Percentiles rank a stretch among this genome's conserved stretches.
Conservation (phyloP, 35 echinoderm and acorn worm genomes). For the Stichopus chloronotus region DNA sequence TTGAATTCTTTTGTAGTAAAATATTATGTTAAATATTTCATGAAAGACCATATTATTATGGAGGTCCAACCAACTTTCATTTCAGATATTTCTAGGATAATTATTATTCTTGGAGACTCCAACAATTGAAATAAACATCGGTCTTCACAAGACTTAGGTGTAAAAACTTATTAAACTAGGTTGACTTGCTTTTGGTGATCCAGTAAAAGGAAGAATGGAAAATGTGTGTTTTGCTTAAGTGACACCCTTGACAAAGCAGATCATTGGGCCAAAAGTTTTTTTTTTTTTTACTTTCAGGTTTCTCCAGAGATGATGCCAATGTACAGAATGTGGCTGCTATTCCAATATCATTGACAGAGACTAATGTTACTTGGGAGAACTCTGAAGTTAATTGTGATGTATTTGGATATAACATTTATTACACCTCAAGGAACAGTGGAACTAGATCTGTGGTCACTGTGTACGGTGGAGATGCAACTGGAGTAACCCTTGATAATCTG, state of each 20-base stretch:
- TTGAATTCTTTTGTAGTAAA: not conserved
- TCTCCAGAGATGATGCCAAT: slow-evolving; percentile 34
- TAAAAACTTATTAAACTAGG: not conserved
- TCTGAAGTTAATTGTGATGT: slow-evolving; percentile 41
- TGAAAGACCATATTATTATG: too few species aligned
- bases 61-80: too few species aligned
- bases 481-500: not conserved
- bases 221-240: not conserved
- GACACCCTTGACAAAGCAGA: too few species aligned
- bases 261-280: too few species aligned
- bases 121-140: too few species aligned
- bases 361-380: slow-evolving; percentile 16
- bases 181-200: not conserved
- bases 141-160: too few species aligned
- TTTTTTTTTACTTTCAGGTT: slow-evolving; percentile 12
- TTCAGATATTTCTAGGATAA: too few species aligned
- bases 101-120: too few species aligned
- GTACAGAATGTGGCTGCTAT: not conserved
- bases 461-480: slow-evolving; percentile 53
- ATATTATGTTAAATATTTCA: too few species aligned
- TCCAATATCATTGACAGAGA: not conserved
- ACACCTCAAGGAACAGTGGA: slow-evolving; percentile 7
- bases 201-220: not conserved
- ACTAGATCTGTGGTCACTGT: not conserved
- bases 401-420: slow-evolving; percentile 34